Percentiles rank a stretch among this genome's conserved stretches.
Conservation (phyloP, 2,797 vertebrate genomes). For the Alfaro cultratus region DNA sequence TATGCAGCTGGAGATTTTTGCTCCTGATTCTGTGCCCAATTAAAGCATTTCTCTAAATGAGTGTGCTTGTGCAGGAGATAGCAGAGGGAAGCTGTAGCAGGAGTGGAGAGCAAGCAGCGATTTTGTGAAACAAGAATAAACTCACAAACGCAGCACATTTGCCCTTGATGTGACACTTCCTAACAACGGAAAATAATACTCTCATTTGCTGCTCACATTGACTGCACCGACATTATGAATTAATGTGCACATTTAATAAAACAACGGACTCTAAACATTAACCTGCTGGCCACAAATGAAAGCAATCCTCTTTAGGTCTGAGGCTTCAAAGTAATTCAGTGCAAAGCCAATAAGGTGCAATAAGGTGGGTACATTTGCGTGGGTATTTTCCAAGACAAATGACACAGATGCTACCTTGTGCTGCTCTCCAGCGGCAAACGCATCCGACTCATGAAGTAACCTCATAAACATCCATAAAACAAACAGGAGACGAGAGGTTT, state of each 20-base stretch:
- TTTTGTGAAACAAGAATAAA: conserved; percentile 4
- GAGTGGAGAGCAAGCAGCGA: conserved; percentile 8
- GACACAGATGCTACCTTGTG: conserved; percentile 44
- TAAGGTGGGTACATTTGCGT: conserved; percentile 55
- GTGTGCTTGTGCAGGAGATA: conserved; percentile 49
- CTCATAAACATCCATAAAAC: conserved; percentile 40
- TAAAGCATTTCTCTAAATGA: conserved; percentile 66
- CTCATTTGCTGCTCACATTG: conserved; percentile 34
- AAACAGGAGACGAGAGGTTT: conserved; percentile 26
- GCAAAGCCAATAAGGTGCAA: conserved; percentile 51
- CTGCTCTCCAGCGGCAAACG: conserved; percentile 36
- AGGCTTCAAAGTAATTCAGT: conserved; percentile 74
- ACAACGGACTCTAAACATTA: conserved; percentile 60
- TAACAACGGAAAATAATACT: conserved; percentile 23
- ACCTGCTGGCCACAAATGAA: conserved; percentile 70
- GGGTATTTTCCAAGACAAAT: conserved; percentile 64
- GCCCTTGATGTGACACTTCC: conserved; percentile 27
- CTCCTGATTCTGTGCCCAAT: conserved; percentile 73
- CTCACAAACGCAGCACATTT: conserved; percentile 11
- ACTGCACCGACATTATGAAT: conserved; percentile 61
- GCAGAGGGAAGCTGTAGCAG: conserved; percentile 39
- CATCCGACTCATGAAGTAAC: conserved; percentile 43
- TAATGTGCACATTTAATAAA: conserved; percentile 58
- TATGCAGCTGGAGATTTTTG: conserved; percentile 69
- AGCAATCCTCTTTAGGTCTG: conserved; percentile 71